Base-by-base conservation (phyloP, 2,113 vertebrate species). In the Aphyosemion australe region DNA sequence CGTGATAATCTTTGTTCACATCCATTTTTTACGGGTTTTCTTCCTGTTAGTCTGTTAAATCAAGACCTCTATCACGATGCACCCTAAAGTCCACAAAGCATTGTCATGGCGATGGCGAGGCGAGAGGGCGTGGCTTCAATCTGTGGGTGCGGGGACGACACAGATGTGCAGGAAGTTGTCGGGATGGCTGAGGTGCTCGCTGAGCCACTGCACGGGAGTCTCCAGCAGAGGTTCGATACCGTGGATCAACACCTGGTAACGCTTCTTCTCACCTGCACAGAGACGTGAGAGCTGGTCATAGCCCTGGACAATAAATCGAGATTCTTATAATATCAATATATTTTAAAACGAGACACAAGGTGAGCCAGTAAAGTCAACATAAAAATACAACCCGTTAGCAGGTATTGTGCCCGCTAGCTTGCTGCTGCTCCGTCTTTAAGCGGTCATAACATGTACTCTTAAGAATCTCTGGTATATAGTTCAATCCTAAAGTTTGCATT, bases 141-240 rank as follows among this genome's bases (percentile, higher is more conserved):
- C 97, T 46, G 89, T 93, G 41, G 95, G 94, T 8, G 86, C 85
- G 2, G 95, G 96, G 89, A 95, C 79, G 86, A 98, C 71, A 84
- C 95, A 94, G 90, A 99, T 96, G 91, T 99, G 96, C 72, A 99
- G 96, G 88, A 99, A 99, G 91, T 98, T 99, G 94, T 99, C 97
- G 0, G 97, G 97, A 85, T 99, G 95, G 89, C 97, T 99, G 85
- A 99, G 95, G 88, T 99, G 96, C 84, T 99, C 97, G 1, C 97
- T 98, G 76, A 99, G 93, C 97, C 97, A 99, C 84, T 99, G 97
- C 55, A 99, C 45, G 65, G 97, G 97, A 9, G 97, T 98, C 89
- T 99, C 97, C 91, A 99, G 88, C 91, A 98, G 92, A 8, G 97
- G 97, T 63, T 99, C 97, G 61, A 99, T 99, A 56, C 97, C 97